Conservation (phyloP, 30 jellyfish, hydroid and myxozoan species). For the Phacellophora camtschatica region DNA sequence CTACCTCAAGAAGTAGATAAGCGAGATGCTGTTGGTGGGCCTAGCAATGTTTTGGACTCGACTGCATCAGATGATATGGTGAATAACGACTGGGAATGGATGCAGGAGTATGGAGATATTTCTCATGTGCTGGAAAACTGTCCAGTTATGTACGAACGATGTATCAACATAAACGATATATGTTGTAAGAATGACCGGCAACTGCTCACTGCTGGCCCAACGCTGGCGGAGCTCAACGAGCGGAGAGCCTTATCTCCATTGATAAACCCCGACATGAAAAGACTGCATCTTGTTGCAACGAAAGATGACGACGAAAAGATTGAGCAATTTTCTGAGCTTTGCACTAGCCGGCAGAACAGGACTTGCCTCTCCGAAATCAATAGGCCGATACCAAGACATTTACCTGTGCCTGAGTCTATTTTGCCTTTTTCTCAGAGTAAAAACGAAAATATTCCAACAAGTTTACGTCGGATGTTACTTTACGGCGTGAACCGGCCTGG, state of each 20-base stretch:
- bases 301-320: constrained; percentile 34
- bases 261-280: constrained; percentile 79
- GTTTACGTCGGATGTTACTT: constrained; percentile 41
- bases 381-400: constrained; percentile 49
- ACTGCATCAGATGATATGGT: constrained; percentile 26
- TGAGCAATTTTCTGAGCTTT: constrained; percentile 19
- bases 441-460: constrained; percentile 31
- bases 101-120: constrained; percentile 79
- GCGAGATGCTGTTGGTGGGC: constrained; percentile 49
- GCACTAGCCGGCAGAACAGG: background rate
- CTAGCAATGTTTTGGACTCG: constrained; percentile 21
- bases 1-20: constrained; percentile 50
- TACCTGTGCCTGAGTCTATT: background rate
- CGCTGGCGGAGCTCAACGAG: constrained; percentile 76
- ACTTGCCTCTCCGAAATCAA: constrained; percentile 40
- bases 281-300: constrained; percentile 81
- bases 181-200: constrained; percentile 61
- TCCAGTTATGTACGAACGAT: constrained; percentile 69
- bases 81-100: constrained; percentile 79
- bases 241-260: constrained; percentile 79
- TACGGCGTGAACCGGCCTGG: constrained; percentile 60
- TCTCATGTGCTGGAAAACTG: constrained; percentile 51
- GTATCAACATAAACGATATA: constrained; percentile 71
- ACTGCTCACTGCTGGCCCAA: constrained; percentile 52
- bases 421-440: constrained; percentile 9